Percentiles rank a stretch among this genome's conserved stretches.
Evolutionary conservation across 2,797 vertebrate species (phyloP).

Genomic region (Pangasius macronema): DNA sequence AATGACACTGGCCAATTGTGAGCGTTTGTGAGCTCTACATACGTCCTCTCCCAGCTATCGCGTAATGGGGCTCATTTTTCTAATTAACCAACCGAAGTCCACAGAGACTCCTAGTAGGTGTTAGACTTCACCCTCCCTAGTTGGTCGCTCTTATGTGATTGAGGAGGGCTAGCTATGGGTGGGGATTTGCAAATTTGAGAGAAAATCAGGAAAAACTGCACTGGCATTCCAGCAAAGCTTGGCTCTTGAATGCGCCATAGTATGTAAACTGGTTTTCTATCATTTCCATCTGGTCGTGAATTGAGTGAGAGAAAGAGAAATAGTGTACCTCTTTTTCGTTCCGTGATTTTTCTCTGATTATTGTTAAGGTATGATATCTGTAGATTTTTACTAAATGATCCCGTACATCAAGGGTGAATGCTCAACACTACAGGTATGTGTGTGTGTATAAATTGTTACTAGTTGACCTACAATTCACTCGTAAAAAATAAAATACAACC

Average conservation of each 20-base stretch:
- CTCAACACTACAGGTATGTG: background rate
- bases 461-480: too few species aligned
- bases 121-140: background rate
- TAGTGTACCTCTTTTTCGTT: too few species aligned
- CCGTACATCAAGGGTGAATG: background rate
- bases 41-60: too few species aligned
- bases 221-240: constrained; percentile 94
- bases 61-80: too few species aligned
- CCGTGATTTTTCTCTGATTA: too few species aligned
- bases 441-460: background rate
- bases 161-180: background rate
- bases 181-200: background rate
- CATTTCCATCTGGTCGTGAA: constrained; percentile 99
- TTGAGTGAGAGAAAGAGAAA: constrained; percentile 62
- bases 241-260: constrained; percentile 95
- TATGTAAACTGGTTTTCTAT: constrained; percentile 98
- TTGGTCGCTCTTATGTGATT: background rate
- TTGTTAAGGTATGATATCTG: too few species aligned
- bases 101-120: too few species aligned
- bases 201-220: constrained; percentile 80
- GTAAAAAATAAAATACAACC: too few species aligned
- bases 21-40: background rate
- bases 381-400: too few species aligned
- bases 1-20: background rate
- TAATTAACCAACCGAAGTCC: too few species aligned